Evolutionary conservation across 2,888 invertebrate species (phyloP), one percentile per base, ranked within the genome.

Genomic region (Blomia tropicalis): DNA sequence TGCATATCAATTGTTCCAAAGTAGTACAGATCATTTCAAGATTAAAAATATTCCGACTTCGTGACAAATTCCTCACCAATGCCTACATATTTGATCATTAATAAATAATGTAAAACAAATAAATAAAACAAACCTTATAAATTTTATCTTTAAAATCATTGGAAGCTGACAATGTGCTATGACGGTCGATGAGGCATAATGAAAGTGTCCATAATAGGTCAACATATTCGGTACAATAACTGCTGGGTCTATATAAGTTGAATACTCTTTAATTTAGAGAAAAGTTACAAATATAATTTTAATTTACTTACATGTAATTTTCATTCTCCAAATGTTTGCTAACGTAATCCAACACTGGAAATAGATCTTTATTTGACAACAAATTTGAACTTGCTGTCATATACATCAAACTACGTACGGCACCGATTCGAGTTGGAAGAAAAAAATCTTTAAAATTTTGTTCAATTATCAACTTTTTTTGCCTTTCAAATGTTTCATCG

Each of bases 151-250:
- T 66, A 64, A 76, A 75, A 30, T 75, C 80, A 60, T 78, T 76
- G 70, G 83, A 82, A 66, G 82, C 80, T 36, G 83, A 76, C 71
- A 82, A 81, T 22, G 72, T 71, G 27, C 70, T 70, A 67, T 72
- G 74, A 64, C 75, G 73, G 74, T 87, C 86, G 69, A 85, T 77
- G 64, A 87, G 75, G 73, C 82, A 84, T 74, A 85, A 85, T 58
- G 82, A 81, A 58, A 84, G 73, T 30, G 84, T 80, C 84, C 85
- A 86, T 70, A 85, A 78, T 58, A 82, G 75, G 67, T 83, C 75
- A 61, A 80, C 79, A 71, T 85, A 83, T 67, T 81, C 81, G 70
- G 82, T 81, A 68, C 74, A 75, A 61, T 74, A 72, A 65, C 66
- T 67, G 59, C 66, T 66, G 11, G 65, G 65, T 29, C 70, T 71